Conservation (phyloP, 2,888 invertebrate species). For the Scaptomyza cyrtandrae region DNA sequence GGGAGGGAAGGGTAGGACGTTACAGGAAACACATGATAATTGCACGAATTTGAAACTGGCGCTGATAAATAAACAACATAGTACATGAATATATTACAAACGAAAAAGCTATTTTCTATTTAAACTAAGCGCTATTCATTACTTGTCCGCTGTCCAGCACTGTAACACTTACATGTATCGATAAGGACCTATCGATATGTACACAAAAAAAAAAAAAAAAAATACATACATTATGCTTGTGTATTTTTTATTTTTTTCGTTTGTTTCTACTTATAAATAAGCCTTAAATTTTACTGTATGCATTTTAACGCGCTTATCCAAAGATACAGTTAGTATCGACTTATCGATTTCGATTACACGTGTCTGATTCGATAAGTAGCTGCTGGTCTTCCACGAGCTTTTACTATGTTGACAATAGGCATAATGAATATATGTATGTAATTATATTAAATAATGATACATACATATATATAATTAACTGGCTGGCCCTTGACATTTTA, state of each 20-base stretch:
- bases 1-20: conserved; percentile 3
- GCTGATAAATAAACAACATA: conserved; percentile 42
- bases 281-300: conserved; percentile 43
- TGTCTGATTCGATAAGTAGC: conserved; percentile 34
- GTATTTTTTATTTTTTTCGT: conserved; percentile 4
- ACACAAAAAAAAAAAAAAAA: conserved; percentile 41
- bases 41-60: conserved; percentile 47
- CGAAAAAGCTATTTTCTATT: conserved; percentile 45
- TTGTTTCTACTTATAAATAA: conserved; percentile 53
- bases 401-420: conserved; percentile 20
- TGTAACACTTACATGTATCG: conserved; percentile 28
- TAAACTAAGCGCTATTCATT: conserved; percentile 48
- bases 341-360: conserved; percentile 25
- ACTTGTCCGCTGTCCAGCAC: conserved; percentile 61
- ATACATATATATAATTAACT: not conserved
- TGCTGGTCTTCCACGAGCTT: conserved; percentile 15
- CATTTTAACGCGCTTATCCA: conserved; percentile 52
- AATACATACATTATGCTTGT: conserved; percentile 9
- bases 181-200: conserved; percentile 18
- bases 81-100: conserved; percentile 35
- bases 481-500: conserved; percentile 36
- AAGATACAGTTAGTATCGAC: conserved; percentile 6
- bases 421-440: conserved; percentile 11
- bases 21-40: conserved; percentile 40
- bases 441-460: not conserved